Evolutionary conservation across 2,797 vertebrate species (phyloP), one percentile per base, ranked within the genome.

Genomic region (Manis pentadactyla): DNA sequence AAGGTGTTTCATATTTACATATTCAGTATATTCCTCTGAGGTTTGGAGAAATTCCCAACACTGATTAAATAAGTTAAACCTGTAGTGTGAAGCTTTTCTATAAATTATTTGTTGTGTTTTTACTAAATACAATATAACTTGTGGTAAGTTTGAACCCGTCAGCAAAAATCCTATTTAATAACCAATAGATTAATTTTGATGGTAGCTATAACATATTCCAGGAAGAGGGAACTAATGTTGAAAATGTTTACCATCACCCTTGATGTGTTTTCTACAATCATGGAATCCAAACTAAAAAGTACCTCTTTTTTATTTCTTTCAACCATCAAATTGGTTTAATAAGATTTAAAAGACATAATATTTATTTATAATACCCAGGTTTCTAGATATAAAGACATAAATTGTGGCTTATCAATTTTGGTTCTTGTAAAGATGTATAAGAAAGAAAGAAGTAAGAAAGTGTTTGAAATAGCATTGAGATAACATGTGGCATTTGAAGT

Each of bases 71-170:
- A 79, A 89, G 6, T 39, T 68, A 89, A 86, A 63, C 37, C 34
- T 73, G 13, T 78, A 37, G 42, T 39, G 21, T 37, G 34, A 75
- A 57, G 12, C 13, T 77, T 92, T 92, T 77, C 42, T 93, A 63
- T 61, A 14, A 63, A 71, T 63, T 18, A 73, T 91, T 53, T 91
- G 7, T 89, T 91, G 17, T 78, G 49, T 59, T 73, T 84, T 88
- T 89, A 79, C 79, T 85, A 88, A 96, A 85, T 89, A 12, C 39
- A 84, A 25, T 79, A 19, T 61, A 79, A 92, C n/a, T n/a, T n/a
- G 27, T 88, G 49, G 57, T 42, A 73, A 86, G 77, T 69, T 69
- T 6, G 51, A 87, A 23, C 37, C 18, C 12, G 57, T 15, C 27
- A 82, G 31, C 23, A 61, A 66, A 74, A 51, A 81, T 5, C 12